These are phyloP conservation scores for Euphydryas editha DNA, from an alignment of 2,888 invertebrate genomes.

Conservation along the genomic window DNA sequence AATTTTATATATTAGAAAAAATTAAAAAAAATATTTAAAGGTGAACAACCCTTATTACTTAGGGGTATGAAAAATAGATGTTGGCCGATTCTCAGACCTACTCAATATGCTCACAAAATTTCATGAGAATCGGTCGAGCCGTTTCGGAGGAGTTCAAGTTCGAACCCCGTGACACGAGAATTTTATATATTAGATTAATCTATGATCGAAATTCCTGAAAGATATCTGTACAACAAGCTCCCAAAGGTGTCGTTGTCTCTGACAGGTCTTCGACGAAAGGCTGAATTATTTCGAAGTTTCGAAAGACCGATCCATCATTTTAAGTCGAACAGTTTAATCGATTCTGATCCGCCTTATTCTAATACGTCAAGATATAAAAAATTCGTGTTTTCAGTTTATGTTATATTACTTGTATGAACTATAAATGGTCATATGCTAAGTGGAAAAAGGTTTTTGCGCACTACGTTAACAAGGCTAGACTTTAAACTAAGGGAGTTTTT, in stretches of 20 bases:
- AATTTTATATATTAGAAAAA: too few species aligned
- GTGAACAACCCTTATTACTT: too few species aligned
- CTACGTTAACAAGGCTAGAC: too few species aligned
- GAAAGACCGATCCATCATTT: constrained; percentile 61
- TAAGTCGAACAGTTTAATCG: constrained; percentile 43
- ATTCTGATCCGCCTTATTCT: constrained; percentile 17
- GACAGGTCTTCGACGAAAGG: constrained; percentile 65
- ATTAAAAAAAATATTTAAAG: too few species aligned
- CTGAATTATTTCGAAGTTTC: constrained; percentile 55
- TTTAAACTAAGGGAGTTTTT: too few species aligned
- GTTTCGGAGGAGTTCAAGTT: too few species aligned
- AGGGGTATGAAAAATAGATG: too few species aligned
- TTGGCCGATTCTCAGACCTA: too few species aligned
- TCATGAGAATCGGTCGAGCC: too few species aligned
- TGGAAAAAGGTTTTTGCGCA: neutral
- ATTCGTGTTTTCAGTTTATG: neutral
- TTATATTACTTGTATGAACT: neutral
- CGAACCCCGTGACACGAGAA: too few species aligned
- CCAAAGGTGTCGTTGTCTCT: constrained; percentile 60
- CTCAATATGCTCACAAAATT: too few species aligned
- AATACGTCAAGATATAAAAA: neutral
- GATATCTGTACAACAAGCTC: constrained; percentile 41
- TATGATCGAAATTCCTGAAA: constrained; percentile 4
- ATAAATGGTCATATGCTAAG: neutral
- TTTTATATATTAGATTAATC: neutral